Conservation (phyloP, 2,113 vertebrate species). For the Perca schrenkii region DNA sequence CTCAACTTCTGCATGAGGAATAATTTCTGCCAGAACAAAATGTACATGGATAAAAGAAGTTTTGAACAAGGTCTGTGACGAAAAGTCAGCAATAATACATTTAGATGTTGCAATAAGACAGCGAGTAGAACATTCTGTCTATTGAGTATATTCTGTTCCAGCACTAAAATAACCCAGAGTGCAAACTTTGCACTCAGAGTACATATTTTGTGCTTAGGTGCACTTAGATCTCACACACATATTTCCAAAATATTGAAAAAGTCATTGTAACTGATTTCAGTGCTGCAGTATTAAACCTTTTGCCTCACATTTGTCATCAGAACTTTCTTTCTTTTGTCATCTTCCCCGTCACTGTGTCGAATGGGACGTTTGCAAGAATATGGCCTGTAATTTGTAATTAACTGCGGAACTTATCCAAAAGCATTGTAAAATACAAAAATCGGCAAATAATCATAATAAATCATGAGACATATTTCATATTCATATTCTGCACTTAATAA, state of each 20-base stretch:
- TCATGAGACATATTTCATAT: background rate
- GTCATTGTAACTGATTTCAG: background rate
- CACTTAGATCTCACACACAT: background rate
- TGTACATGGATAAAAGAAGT: background rate
- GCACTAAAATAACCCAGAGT: slow-evolving; percentile 1
- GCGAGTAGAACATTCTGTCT: background rate
- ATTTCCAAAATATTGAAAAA: slow-evolving; percentile 11
- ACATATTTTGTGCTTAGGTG: background rate
- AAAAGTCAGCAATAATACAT: background rate
- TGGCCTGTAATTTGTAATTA: background rate
- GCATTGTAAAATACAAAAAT: slow-evolving; percentile 23
- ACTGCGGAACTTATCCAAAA: background rate
- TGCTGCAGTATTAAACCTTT: slow-evolving; percentile 14
- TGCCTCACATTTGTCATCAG: background rate
- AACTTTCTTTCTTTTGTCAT: background rate
- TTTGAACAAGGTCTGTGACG: background rate
- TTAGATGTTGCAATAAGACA: slow-evolving; percentile 2
- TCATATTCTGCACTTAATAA: slow-evolving; percentile 31
- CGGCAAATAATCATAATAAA: background rate
- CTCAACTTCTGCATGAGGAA: background rate
- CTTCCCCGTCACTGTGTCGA: background rate
- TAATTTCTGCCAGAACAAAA: background rate
- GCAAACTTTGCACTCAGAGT: background rate
- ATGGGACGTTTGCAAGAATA: background rate
- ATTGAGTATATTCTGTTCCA: slow-evolving; percentile 1